Evolutionary conservation across 2,888 invertebrate species (phyloP).

Genomic region (Erebia palarica): DNA sequence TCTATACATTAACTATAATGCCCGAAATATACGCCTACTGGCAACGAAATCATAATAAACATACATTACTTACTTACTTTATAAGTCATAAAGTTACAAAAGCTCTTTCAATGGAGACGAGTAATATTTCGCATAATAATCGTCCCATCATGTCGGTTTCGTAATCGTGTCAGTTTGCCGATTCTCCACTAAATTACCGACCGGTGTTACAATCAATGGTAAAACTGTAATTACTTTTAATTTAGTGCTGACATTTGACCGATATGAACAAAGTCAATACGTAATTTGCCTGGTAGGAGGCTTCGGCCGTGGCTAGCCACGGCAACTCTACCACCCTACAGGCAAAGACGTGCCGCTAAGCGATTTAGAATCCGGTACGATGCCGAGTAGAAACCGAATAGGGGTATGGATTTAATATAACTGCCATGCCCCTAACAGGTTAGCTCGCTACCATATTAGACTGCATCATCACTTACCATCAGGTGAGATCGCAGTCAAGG

Average conservation of each 20-base stretch:
- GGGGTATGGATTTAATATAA: too few relatives aligned
- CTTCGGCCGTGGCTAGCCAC: too few relatives aligned
- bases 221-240: conserved; percentile 35
- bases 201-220: conserved; percentile 24
- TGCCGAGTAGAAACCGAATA: too few relatives aligned
- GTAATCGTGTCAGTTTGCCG: conserved; percentile 20
- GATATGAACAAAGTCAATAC: background rate
- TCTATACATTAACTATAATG: background rate
- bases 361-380: too few relatives aligned
- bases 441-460: too few relatives aligned
- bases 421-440: too few relatives aligned
- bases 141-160: conserved; percentile 14
- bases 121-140: conserved; percentile 16
- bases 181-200: conserved; percentile 20
- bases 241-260: conserved; percentile 36
- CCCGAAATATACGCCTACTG: background rate
- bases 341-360: too few relatives aligned
- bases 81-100: conserved; percentile 17
- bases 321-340: too few relatives aligned
- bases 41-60: conserved; percentile 3
- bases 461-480: too few relatives aligned
- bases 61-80: conserved; percentile 16
- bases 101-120: conserved; percentile 15
- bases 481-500: too few relatives aligned
- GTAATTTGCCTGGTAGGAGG: background rate